Base-by-base conservation (phyloP, 2,797 vertebrate genomes). In the Peromyscus aztecus region DNA sequence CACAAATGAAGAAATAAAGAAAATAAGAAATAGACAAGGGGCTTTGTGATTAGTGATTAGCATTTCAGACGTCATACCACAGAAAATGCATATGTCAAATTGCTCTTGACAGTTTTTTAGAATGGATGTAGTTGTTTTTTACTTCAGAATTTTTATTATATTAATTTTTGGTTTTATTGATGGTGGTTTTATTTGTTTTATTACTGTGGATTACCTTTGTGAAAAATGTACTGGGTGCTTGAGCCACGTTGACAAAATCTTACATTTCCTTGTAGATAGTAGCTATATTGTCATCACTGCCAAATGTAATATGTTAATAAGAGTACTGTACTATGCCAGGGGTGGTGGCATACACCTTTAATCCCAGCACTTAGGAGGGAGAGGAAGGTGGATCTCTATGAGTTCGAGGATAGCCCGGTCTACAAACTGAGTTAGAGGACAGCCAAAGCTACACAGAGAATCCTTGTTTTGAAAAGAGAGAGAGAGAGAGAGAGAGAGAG, bases 261-360 rank as follows among this genome's bases (percentile, higher is more conserved):
- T 94, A 83, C 29, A 77, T 81, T 75, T 94, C 93, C 59, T 55
- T 59, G 14, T 95, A 34, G 31, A 73, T 16, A 13, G 21, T 90
- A 6, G 2, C 10, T 76, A 76, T 55, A 10, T 46, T 71, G 27
- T 89, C 43, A 65, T 69, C 80, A 63, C 29, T 94, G 73, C 78
- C 23, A n/a, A 73, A 86, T 75, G n/a, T 31, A 80, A 34, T 31
- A 13, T 85, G 82, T 55, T 83, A 86, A 89, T 31, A 77, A 78
- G 46, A 43, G 27, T 63, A 29, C 27, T 67, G 12, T 0, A 55
- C 3, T 57, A 57, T 57, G 52, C 52, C 52, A 55, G 52, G 52
- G 49, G 49, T 13, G 49, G 49, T 52, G 13, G 52, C 52, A 55
- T 55, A 55, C 13, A 55, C 52, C 14, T 55, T 55, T 55, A 55